Conservation (phyloP, 2,113 vertebrate genomes). For the Chionomys nivalis region DNA sequence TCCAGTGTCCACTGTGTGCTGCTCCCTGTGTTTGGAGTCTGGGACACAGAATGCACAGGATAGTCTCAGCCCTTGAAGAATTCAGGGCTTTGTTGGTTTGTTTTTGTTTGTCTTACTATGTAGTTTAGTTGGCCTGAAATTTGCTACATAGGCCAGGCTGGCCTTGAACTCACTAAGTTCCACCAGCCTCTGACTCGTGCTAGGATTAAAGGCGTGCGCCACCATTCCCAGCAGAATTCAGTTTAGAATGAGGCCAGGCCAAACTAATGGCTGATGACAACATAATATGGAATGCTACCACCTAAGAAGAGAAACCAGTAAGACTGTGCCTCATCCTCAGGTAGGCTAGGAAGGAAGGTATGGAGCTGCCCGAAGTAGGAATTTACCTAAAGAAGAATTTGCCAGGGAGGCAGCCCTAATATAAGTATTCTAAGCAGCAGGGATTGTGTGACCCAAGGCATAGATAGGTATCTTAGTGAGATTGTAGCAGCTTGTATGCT, state of each 20-base stretch:
- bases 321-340: not conserved
- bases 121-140: not conserved
- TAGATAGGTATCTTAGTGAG: not conserved
- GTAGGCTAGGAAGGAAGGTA: not conserved
- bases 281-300: not conserved
- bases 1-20: not conserved
- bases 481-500: too few species aligned
- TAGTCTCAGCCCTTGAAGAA: not conserved
- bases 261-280: not conserved
- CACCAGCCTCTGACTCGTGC: not conserved
- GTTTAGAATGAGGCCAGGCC: not conserved
- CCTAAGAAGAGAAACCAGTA: not conserved
- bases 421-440: not conserved
- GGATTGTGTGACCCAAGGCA: not conserved
- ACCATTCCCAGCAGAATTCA: not conserved
- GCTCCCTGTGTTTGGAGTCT: not conserved
- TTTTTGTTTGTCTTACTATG: not conserved
- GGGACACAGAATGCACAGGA: not conserved
- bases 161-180: not conserved
- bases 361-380: conserved; percentile 34
- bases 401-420: not conserved
- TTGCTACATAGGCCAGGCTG: not conserved
- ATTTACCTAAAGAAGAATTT: conserved; percentile 35
- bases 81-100: not conserved
- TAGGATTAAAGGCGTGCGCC: not conserved